Evolutionary conservation across 2,113 vertebrate species (phyloP), one percentile per base, ranked within the genome.

Genomic region (Ahaetulla prasina): DNA sequence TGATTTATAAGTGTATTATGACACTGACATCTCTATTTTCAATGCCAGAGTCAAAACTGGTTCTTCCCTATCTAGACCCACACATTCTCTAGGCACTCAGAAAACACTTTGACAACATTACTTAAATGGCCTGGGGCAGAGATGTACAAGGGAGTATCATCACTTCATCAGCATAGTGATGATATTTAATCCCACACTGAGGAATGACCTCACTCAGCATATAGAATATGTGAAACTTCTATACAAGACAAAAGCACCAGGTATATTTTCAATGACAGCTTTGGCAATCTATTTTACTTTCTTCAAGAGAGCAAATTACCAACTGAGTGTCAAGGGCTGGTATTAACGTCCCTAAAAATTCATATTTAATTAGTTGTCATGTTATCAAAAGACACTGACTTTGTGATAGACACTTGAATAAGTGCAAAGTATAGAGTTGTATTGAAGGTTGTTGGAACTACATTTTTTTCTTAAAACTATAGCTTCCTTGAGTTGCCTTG

Each of bases 311-410:
- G 91, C 94, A 95, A 93, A 95, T 96, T 97, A 93, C 94, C 94
- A 95, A 95, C 87, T 95, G 95, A 95, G 93, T 96, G 96, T 95
- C 95, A 97, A 95, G 95, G 93, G 95, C 93, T 95, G 95, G 93
- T 97, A 94, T 95, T 97, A 96, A 94, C 93, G 94, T 95, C 94
- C 94, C 57, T 97, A 95, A 92, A 97, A 96, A 95, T 96, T 96
- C 95, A 96, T 97, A 97, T 96, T 97, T 96, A 96, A 97, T 96
- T 96, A 97, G 95, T 95, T 97, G 95, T 97, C 96, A 97, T 95
- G 95, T 96, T 95, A 96, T 96, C 94, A 96, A 97, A 97, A 96
- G 97, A 96, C 87, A 96, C 49, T 95, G 94, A 96, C 63, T 96
- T 95, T 96, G 93, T 96, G 97, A 97, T 94, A 97, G 96, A 97